phyloP scores from a whole-genome alignment of 2,113 vertebrate genomes.

The Gnathonemus longibarbis region DNA sequence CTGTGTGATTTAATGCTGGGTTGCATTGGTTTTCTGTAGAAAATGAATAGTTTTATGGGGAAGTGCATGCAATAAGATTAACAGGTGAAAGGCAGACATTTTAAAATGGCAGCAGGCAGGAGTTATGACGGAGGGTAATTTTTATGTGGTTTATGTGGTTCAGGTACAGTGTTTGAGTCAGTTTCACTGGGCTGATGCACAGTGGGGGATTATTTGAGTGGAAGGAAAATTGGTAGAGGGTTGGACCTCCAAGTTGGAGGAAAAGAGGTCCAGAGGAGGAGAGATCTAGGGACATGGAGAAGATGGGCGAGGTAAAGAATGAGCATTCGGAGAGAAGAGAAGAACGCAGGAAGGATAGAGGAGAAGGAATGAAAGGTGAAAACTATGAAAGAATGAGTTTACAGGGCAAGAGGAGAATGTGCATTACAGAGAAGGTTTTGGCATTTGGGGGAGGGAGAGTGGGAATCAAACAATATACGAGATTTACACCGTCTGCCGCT shows the following conservation, averaged over 20 bases:
- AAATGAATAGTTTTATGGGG: not conserved
- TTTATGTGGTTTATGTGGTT: not conserved
- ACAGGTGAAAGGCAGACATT: not conserved
- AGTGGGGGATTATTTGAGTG: constrained; percentile 8
- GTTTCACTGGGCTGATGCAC: not conserved
- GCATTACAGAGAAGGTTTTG: not conserved
- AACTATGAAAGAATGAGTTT: not conserved
- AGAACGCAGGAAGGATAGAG: constrained; percentile 22
- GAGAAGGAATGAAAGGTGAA: not conserved
- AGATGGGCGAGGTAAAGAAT: not conserved
- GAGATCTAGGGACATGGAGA: not conserved
- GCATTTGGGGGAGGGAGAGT: not conserved
- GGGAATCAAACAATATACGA: not conserved
- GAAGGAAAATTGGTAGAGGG: constrained; percentile 18
- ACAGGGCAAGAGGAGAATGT: not conserved
- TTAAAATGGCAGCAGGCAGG: not conserved
- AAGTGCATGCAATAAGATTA: not conserved
- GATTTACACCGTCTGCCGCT: not conserved
- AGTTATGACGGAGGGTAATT: not conserved
- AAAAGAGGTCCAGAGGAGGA: not conserved
- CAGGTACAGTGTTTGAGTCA: not conserved
- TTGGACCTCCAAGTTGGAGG: not conserved
- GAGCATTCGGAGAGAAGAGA: not conserved
- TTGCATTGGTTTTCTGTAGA: not conserved
- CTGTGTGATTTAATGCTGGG: too few relatives aligned